Percentiles rank a stretch among this genome's conserved stretches.
phyloP scores from a whole-genome alignment of 2,797 vertebrate species.

The Ctenopoma multispine region DNA sequence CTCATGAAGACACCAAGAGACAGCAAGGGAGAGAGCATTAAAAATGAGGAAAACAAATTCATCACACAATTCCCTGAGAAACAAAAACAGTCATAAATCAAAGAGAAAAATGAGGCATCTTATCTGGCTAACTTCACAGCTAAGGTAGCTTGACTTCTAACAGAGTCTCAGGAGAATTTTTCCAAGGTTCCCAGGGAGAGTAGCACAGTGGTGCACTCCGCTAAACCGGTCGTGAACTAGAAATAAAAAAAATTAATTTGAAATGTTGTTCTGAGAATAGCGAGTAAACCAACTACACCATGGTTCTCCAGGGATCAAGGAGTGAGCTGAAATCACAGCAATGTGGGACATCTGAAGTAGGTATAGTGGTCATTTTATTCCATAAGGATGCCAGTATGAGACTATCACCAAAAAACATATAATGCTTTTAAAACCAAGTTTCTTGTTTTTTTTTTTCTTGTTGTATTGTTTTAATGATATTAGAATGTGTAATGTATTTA shows the following conservation, averaged over 20 bases:
- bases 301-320: conserved; percentile 36
- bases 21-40: conserved; percentile 50
- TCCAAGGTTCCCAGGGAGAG: conserved; percentile 72
- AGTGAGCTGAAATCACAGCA: conserved; percentile 33
- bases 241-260: conserved; percentile 78
- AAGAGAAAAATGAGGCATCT: conserved; percentile 81
- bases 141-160: conserved; percentile 83
- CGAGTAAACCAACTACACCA: conserved; percentile 57
- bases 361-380: conserved; percentile 43
- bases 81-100: conserved; percentile 85
- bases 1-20: conserved; percentile 48
- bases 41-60: conserved; percentile 78
- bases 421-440: neutral
- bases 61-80: conserved; percentile 77
- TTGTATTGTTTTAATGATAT: too few species aligned
- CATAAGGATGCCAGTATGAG: conserved; percentile 8
- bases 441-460: too few species aligned
- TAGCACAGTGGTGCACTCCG: conserved; percentile 48
- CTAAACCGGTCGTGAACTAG: conserved; percentile 65
- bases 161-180: conserved; percentile 73
- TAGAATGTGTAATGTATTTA: too few species aligned
- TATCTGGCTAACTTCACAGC: conserved; percentile 84
- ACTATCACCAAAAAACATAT: neutral
- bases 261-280: conserved; percentile 57
- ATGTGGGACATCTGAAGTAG: conserved; percentile 47